phyloP scores from a whole-genome alignment of 2,888 invertebrate genomes.

The Synanthedon tipuliformis region DNA sequence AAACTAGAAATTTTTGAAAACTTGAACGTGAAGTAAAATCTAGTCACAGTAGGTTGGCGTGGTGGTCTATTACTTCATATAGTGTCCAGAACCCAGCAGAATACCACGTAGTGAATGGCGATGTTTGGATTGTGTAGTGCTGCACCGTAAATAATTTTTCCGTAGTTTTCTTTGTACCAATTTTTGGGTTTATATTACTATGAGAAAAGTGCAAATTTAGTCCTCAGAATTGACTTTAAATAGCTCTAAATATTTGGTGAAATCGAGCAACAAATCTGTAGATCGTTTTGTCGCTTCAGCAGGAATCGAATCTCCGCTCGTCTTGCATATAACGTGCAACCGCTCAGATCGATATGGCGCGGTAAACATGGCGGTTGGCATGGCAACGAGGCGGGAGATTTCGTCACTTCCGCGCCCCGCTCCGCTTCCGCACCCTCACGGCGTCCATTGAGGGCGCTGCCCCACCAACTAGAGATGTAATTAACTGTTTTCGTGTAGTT shows the following conservation, averaged over 20 bases:
- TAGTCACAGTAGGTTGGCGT: too few relatives aligned
- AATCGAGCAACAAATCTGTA: too few relatives aligned
- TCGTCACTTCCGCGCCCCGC: conserved; percentile 31
- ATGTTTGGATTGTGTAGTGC: too few relatives aligned
- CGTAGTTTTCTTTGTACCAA: too few relatives aligned
- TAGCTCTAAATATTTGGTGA: too few relatives aligned
- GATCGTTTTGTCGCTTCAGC: neutral
- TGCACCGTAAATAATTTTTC: too few relatives aligned
- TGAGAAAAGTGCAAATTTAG: neutral
- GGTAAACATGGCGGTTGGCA: conserved; percentile 67
- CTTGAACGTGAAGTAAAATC: too few relatives aligned
- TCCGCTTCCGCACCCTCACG: conserved; percentile 20
- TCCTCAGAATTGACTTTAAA: neutral
- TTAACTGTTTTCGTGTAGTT: neutral
- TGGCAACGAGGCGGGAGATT: conserved; percentile 53
- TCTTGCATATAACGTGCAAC: conserved; percentile 25
- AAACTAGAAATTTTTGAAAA: too few relatives aligned
- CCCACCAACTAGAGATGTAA: conserved; percentile 12
- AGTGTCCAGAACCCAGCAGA: too few relatives aligned
- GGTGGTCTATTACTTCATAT: too few relatives aligned
- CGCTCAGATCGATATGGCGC: conserved; percentile 56
- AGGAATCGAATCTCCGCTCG: neutral
- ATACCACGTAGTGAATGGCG: too few relatives aligned
- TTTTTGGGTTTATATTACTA: neutral
- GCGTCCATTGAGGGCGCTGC: conserved; percentile 27